phyloP scores from a whole-genome alignment of 2,113 vertebrate genomes.

The Anoplopoma fimbria region DNA sequence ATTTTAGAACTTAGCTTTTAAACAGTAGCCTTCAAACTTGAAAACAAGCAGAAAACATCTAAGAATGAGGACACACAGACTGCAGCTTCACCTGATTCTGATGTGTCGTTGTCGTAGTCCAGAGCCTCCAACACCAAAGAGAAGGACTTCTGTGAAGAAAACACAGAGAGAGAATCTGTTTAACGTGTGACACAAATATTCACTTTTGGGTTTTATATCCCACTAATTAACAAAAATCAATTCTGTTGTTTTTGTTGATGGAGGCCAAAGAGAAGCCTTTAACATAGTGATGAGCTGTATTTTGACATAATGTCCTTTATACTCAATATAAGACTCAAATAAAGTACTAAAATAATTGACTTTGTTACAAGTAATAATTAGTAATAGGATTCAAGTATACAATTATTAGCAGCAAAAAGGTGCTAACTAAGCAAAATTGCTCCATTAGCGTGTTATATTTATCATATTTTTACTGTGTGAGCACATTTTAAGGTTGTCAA shows the following conservation, averaged over 20 bases:
- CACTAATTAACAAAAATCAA: not conserved
- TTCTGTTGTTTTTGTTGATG: not conserved
- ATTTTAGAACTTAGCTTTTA: not conserved
- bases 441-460: not conserved
- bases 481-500: not conserved
- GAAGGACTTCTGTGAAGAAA: conserved; percentile 80
- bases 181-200: not conserved
- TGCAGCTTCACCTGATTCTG: conserved; percentile 74
- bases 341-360: not conserved
- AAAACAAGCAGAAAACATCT: not conserved
- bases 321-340: not conserved
- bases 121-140: conserved; percentile 85
- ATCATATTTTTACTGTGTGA: not conserved
- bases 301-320: not conserved
- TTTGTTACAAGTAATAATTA: not conserved
- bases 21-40: not conserved
- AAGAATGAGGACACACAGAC: conserved; percentile 2
- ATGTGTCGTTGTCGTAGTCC: conserved; percentile 80
- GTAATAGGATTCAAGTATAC: not conserved
- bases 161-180: conserved; percentile 11
- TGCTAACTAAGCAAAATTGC: not conserved
- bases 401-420: not conserved
- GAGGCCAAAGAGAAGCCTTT: not conserved
- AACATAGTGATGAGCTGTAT: not conserved
- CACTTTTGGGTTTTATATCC: not conserved